phyloP scores from a whole-genome alignment of 2,888 invertebrate species.

The Hermaeophaga mercurialis region DNA sequence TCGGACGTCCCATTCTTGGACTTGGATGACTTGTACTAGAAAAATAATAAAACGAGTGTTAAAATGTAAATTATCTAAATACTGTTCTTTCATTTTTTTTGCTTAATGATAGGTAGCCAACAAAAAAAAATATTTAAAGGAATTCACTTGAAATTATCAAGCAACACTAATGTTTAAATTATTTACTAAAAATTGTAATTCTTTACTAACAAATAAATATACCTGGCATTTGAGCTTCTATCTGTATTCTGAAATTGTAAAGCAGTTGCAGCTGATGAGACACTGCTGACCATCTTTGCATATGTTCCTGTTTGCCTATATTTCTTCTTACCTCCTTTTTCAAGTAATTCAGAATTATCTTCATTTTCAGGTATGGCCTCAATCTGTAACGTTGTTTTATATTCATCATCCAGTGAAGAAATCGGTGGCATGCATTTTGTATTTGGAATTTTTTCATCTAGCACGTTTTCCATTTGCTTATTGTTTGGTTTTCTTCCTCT shows the following conservation, averaged over 20 bases:
- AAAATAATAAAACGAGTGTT: too few relatives aligned
- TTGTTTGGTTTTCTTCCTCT: slow-evolving; percentile 9
- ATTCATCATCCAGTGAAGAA: neutral
- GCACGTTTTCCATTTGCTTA: too few relatives aligned
- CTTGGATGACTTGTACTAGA: too few relatives aligned
- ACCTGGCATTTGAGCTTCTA: neutral
- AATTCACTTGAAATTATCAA: too few relatives aligned
- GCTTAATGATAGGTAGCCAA: too few relatives aligned
- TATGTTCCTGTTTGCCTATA: neutral
- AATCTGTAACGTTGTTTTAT: neutral
- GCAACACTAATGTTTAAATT: too few relatives aligned
- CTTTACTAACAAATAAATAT: too few relatives aligned
- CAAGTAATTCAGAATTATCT: neutral
- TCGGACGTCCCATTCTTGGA: too few relatives aligned
- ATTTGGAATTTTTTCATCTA: neutral
- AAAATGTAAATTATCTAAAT: too few relatives aligned
- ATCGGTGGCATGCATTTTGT: neutral
- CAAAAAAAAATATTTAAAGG: too few relatives aligned
- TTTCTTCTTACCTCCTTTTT: neutral
- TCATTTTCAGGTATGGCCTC: neutral
- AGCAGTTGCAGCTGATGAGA: neutral
- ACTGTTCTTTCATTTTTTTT: too few relatives aligned
- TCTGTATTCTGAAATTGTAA: neutral
- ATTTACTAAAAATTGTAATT: too few relatives aligned
- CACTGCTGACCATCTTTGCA: neutral